phyloP scores from a whole-genome alignment of 2,113 vertebrate species.

The Cynopterus brachyotis region DNA sequence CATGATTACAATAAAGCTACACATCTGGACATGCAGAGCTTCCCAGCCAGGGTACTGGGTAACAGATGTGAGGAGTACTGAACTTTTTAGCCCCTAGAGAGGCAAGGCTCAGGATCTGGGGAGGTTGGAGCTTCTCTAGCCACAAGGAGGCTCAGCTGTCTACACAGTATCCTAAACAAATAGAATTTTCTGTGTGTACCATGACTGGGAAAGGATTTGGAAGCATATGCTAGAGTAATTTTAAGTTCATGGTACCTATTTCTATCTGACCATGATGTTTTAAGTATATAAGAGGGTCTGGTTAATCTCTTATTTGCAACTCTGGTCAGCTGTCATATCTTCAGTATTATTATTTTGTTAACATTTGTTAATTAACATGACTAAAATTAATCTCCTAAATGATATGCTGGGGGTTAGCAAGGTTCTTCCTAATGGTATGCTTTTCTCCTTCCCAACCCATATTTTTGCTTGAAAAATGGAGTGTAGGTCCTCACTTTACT shows the following conservation, averaged over 20 bases:
- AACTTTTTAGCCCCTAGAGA: not conserved
- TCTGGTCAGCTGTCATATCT: constrained; percentile 37
- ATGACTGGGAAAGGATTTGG: not conserved
- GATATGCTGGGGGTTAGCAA: constrained; percentile 44
- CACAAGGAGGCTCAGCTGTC: not conserved
- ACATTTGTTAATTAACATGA: constrained; percentile 69
- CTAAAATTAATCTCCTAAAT: constrained; percentile 66
- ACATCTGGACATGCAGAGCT: not conserved
- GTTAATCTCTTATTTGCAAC: constrained; percentile 53
- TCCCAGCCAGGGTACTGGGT: not conserved
- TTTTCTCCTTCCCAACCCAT: constrained; percentile 25
- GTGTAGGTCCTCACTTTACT: constrained; percentile 93
- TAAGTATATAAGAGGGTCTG: constrained; percentile 59
- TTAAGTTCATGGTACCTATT: not conserved
- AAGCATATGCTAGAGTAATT: not conserved
- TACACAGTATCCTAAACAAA: not conserved
- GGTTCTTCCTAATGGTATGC: constrained; percentile 24
- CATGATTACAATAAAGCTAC: not conserved
- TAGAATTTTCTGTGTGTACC: not conserved
- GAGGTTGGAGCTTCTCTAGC: not conserved
- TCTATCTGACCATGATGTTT: constrained; percentile 49
- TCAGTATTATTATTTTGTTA: constrained; percentile 68
- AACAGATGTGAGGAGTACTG: not conserved
- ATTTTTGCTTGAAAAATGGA: constrained; percentile 46
- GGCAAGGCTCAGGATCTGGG: not conserved